Evolutionary conservation across 2,797 vertebrate species (phyloP).

Genomic region (Myotis findleyi): DNA sequence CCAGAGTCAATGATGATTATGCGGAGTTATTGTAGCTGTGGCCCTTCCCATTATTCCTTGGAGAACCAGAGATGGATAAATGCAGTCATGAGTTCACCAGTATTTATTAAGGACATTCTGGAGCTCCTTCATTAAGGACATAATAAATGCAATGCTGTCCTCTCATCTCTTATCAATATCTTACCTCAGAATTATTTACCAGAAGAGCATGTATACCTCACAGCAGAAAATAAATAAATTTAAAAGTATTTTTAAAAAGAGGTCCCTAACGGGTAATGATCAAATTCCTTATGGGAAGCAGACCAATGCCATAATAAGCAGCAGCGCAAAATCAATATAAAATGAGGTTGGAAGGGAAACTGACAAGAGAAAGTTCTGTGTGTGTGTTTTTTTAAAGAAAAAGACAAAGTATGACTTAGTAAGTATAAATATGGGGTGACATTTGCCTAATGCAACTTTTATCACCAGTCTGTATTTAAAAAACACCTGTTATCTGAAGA

Average conservation of each 20-base stretch:
- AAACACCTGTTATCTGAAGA: neutral
- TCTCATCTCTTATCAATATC: constrained; percentile 67
- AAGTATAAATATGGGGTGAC: neutral
- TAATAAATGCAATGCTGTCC: constrained; percentile 71
- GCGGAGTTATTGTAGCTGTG: constrained; percentile 72
- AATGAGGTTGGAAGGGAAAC: constrained; percentile 40
- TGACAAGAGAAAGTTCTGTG: neutral
- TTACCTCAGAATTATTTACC: constrained; percentile 84
- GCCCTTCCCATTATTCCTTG: constrained; percentile 74
- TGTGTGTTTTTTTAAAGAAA: neutral
- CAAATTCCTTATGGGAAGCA: constrained; percentile 65
- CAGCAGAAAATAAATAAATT: constrained; percentile 74
- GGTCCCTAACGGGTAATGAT: constrained; percentile 69
- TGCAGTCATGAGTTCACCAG: constrained; percentile 80
- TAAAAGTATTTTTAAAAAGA: constrained; percentile 74
- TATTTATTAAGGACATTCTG: constrained; percentile 77
- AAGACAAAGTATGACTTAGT: neutral
- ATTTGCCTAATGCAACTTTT: neutral
- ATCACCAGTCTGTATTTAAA: neutral
- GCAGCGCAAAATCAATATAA: constrained; percentile 57
- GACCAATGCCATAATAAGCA: constrained; percentile 33
- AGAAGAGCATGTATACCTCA: constrained; percentile 72
- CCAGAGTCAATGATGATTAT: constrained; percentile 77
- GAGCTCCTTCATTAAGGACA: constrained; percentile 71
- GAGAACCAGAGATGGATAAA: constrained; percentile 78